These are phyloP conservation scores for Hirudo medicinalis DNA, from an alignment of 1,140 invertebrate species.

Conservation along the genomic window DNA sequence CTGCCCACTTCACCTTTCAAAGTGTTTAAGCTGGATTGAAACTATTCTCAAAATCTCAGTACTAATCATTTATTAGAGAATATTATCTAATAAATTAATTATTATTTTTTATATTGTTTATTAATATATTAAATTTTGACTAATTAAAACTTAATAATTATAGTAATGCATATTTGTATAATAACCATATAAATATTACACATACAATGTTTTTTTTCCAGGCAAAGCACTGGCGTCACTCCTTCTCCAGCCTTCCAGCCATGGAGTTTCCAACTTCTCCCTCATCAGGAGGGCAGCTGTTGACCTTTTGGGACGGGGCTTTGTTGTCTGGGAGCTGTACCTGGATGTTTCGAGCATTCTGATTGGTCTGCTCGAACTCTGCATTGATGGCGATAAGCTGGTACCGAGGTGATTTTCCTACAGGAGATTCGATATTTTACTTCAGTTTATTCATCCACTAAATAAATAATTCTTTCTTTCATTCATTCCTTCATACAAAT, in stretches of 20 bases:
- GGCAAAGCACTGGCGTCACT: constrained; percentile 80
- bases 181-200: neutral
- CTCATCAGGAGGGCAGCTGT: constrained; percentile 82
- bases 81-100: no score
- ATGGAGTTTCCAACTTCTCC: constrained; percentile 71
- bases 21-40: no score
- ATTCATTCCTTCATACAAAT: no score
- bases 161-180: neutral
- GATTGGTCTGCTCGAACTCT: constrained; percentile 77
- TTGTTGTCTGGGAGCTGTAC: constrained; percentile 96
- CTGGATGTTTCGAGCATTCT: constrained; percentile 83
- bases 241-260: constrained; percentile 66
- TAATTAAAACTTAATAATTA: neutral
- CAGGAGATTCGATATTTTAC: neutral
- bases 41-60: no score
- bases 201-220: no score
- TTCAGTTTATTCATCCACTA: constrained; percentile 5
- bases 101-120: no score
- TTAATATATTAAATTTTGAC: no score
- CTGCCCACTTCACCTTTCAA: no score
- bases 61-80: no score
- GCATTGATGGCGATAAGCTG: constrained; percentile 78
- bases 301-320: constrained; percentile 78
- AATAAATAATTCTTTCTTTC: no score
- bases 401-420: constrained; percentile 53